phyloP scores from a whole-genome alignment of 2,797 vertebrate genomes.

The Pristis pectinata region DNA sequence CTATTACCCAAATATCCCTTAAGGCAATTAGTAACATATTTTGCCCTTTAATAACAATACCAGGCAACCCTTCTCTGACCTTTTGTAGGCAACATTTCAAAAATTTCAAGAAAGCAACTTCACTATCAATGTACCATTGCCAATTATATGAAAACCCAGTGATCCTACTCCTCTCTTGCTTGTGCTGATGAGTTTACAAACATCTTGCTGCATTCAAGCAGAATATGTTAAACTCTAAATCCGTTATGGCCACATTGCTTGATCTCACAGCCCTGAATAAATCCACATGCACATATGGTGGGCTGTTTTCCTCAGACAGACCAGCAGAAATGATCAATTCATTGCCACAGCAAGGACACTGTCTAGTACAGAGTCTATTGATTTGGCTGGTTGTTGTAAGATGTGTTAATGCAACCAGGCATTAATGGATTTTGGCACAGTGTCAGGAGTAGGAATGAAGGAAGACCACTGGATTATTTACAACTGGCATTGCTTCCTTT shows the following conservation, averaged over 20 bases:
- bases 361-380: background rate
- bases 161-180: background rate
- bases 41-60: slow-evolving; percentile 6
- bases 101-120: slow-evolving; percentile 27
- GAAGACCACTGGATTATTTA: slow-evolving; percentile 25
- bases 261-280: background rate
- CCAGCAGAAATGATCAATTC: background rate
- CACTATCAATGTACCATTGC: slow-evolving; percentile 4
- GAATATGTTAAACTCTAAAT: background rate
- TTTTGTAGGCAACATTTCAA: background rate
- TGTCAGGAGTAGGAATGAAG: background rate
- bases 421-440: background rate
- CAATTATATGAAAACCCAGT: slow-evolving; percentile 18
- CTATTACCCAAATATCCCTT: slow-evolving; percentile 95
- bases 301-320: background rate
- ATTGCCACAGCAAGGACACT: background rate
- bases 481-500: background rate
- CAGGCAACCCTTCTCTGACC: slow-evolving; percentile 11
- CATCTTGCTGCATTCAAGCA: background rate
- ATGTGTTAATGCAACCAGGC: background rate
- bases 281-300: background rate
- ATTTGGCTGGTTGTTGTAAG: slow-evolving; percentile 9
- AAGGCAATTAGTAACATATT: slow-evolving; percentile 31
- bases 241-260: background rate
- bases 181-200: background rate